A percentile compares a stretch with the other conserved stretches of the same genome.
These are phyloP conservation scores for Calameuta filiformis DNA, from an alignment of 2,888 invertebrate genomes.

Conservation along the genomic window DNA sequence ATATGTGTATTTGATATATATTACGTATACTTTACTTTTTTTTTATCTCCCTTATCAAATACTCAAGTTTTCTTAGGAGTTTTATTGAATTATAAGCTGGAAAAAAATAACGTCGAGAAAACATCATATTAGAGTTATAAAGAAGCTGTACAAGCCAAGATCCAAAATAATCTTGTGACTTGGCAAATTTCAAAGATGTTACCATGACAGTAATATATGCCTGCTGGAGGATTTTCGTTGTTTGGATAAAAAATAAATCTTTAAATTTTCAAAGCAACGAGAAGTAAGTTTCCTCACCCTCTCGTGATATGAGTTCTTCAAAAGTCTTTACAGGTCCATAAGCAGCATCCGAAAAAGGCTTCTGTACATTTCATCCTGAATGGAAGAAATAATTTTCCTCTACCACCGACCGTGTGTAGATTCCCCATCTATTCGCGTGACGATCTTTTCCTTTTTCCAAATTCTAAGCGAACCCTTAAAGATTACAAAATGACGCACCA, in stretches of 20 bases:
- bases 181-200: not conserved
- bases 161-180: no score
- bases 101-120: no score
- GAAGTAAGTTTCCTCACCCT: not conserved
- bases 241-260: not conserved
- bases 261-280: not conserved
- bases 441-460: not conserved
- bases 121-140: no score
- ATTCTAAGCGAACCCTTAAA: not conserved
- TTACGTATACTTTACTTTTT: no score
- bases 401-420: not conserved
- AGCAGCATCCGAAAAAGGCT: not conserved
- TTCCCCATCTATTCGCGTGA: not conserved
- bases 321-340: not conserved
- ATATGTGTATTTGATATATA: no score
- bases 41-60: no score
- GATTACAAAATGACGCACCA: slow-evolving; percentile 17
- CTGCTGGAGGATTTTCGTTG: not conserved
- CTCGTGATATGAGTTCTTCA: not conserved
- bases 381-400: not conserved
- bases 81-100: no score
- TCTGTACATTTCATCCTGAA: not conserved
- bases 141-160: no score
- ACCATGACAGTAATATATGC: not conserved
- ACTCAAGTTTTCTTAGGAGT: no score